These are phyloP conservation scores for Tenualosa ilisha DNA, from an alignment of 2,797 vertebrate genomes.

Conservation along the genomic window DNA sequence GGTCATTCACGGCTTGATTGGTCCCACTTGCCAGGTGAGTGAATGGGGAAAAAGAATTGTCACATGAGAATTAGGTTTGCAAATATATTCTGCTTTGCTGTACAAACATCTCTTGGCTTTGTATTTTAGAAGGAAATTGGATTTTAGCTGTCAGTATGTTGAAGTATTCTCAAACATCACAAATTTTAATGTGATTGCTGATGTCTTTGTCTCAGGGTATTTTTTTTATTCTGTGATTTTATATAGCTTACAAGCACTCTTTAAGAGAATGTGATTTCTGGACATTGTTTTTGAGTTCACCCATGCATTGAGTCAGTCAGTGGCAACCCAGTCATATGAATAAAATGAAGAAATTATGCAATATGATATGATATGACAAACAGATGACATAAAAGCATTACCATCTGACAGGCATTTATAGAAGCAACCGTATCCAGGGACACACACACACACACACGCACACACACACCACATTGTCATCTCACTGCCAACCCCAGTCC, in stretches of 20 bases:
- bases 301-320: constrained; percentile 34
- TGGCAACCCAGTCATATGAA: constrained; percentile 15
- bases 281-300: constrained; percentile 42
- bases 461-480: constrained; percentile 10
- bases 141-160: not conserved
- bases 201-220: constrained; percentile 17
- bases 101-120: not conserved
- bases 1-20: constrained; percentile 59
- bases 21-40: constrained; percentile 1
- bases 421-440: constrained; percentile 37
- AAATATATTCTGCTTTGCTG: not conserved
- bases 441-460: too few species aligned
- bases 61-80: not conserved
- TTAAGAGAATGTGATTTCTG: constrained; percentile 28
- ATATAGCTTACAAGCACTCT: not conserved
- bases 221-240: constrained; percentile 15
- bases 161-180: not conserved
- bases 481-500: too few species aligned
- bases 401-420: constrained; percentile 32
- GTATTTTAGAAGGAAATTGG: not conserved
- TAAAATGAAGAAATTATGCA: not conserved
- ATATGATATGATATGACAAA: not conserved
- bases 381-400: constrained; percentile 29
- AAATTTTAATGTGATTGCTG: constrained; percentile 36
- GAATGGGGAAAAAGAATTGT: constrained; percentile 1